Base-by-base conservation (phyloP, 2,797 vertebrate species). In the Coilia nasus region DNA sequence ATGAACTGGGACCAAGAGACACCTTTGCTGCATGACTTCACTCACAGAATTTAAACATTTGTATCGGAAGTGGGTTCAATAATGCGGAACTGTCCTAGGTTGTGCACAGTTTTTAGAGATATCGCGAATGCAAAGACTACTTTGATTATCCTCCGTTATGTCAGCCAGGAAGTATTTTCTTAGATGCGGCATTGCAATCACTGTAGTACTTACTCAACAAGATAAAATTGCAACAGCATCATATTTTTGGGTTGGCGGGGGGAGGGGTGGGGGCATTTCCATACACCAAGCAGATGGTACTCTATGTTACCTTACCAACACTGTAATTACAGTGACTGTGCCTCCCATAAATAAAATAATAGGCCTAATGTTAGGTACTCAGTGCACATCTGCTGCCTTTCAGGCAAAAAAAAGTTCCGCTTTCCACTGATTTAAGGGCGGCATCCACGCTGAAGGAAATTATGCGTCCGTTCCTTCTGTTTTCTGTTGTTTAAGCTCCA, bases 291-390 rank as follows among this genome's bases (percentile, higher is more conserved):
- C 67, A 75, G 67, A 75, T 75, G 67, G 67, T 71, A 35, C 67
- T 71, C 12, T 28, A 71, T 71, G 67, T 31, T 75, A 75, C 67
- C 14, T 75, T 75, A 75, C 28, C 28, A 75, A 11, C 31, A 75
- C 28, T 17, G 67, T 35, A 35, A 75, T 75, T 41, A 35, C 28
- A 17, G 28, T 54, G 17, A 10, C 6, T 75, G 14, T 17, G 67
- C 67, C 28, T 19, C 12, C 31, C 67, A 75, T 75, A 75, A 75
- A 75, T 75, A 75, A 75, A 35, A 17, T 41, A 75, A 75, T 75
- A 75, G 67, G 28, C 28, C 67, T 75, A 75, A 75, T 75, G 28
- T 75, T 75, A 35, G 67, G 31, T 35, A 75, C 67, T 75, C 67
- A 75, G 35, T 41, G 28, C 67, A 41, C 67, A 75, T 75, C 67